A percentile compares a stretch with the other conserved stretches of the same genome.
phyloP scores from a whole-genome alignment of 2,888 invertebrate species.

The Harpalus rufipes region DNA sequence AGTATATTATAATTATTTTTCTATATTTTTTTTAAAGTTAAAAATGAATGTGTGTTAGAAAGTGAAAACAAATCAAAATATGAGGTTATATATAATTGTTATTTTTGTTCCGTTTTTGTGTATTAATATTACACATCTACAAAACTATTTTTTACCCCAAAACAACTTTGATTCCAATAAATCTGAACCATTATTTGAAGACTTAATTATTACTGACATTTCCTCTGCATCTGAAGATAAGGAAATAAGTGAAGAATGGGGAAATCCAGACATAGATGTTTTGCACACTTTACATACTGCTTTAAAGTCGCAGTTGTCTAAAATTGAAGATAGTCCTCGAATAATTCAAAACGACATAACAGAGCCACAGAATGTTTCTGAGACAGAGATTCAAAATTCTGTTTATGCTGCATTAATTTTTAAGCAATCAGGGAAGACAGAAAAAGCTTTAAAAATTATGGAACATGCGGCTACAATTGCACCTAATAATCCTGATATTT shows the following conservation, averaged over 20 bases:
- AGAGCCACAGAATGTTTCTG: conserved; percentile 74
- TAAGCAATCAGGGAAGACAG: conserved; percentile 88
- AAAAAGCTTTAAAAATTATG: conserved; percentile 91
- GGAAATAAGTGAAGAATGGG: conserved; percentile 68
- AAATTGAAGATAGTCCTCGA: conserved; percentile 62
- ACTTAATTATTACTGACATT: conserved; percentile 74
- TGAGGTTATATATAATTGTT: conserved; percentile 58
- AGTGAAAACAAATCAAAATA: conserved; percentile 1
- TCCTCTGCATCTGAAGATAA: conserved; percentile 68
- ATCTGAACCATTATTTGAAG: conserved; percentile 74
- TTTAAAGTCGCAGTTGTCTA: conserved; percentile 70
- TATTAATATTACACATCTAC: conserved; percentile 46
- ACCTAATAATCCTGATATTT: conserved; percentile 94
- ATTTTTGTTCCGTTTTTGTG: conserved; percentile 53
- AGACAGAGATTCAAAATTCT: conserved; percentile 90
- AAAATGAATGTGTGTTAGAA: not conserved
- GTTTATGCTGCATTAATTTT: conserved; percentile 92
- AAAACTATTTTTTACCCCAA: conserved; percentile 55
- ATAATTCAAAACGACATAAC: conserved; percentile 43
- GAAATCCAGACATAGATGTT: conserved; percentile 72
- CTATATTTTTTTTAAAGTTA: not conserved
- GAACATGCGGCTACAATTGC: conserved; percentile 95
- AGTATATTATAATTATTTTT: no score
- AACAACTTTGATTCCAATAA: conserved; percentile 27
- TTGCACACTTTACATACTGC: conserved; percentile 73